Base-by-base conservation (phyloP, 2,888 invertebrate genomes). In the Sialis lutaria region DNA sequence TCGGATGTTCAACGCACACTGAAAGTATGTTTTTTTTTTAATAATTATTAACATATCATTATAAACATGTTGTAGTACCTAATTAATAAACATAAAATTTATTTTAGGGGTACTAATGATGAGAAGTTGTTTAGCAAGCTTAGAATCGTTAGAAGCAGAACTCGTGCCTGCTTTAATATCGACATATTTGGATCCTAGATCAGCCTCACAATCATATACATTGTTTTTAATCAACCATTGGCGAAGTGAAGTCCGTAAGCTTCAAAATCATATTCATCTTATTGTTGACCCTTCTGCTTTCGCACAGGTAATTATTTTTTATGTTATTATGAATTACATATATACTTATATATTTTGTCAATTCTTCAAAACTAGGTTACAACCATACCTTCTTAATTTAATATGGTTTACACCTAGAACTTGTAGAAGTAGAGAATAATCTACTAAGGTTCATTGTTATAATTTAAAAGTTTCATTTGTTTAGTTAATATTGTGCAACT, bases 221-320 rank as follows among this genome's bases (percentile, higher is more conserved):
- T 58, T 62, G 6, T 55, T 79, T 4, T 60, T 81, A 45, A 66
- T 70, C 12, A 61, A 67, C 22, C 71, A 73, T 46, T 82, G 81
- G 79, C 66, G 67, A 31, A 59, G 66, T 42, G 78, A 81, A 61
- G 70, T 78, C 4, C 60, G 62, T 34, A 67, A 67, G 42, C 69
- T 82, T 45, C 69, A 73, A 50, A 64, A 70, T 48, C 67, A 68
- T 40, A 72, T 82, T 37, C 77, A 77, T 61, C 60, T 75, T 42
- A 77, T 82, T 49, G 76, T 82, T 5, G 81, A 82, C 60, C 78
- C 82, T 1, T 68, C 72, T 46, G 79, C 80, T 32, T 81, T 79
- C 61, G 72, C 75, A 53, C 75, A 79, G 64, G 81, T 81, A 60
- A 50, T 42, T 10, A 42, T 42, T 48, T 13, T 33, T 46, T 40